Evolutionary conservation across 2,888 invertebrate species (phyloP), one percentile per base, ranked within the genome.

Genomic region (Periphyllus acericola): DNA sequence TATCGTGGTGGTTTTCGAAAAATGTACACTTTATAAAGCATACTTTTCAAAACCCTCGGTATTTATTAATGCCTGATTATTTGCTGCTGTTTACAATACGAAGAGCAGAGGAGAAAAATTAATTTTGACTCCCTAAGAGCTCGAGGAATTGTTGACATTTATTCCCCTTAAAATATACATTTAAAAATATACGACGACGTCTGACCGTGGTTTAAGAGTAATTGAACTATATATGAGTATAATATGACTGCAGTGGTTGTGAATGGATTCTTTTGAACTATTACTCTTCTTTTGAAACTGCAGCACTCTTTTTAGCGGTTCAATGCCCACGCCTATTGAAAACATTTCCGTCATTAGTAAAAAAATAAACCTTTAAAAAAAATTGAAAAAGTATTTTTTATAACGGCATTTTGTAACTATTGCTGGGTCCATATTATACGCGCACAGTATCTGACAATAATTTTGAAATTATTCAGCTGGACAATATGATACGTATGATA

Each of bases 331-430:
- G 68, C 29, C 40, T 71, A 81, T 68, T 68, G 68, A 81, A 1
- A 68, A 81, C 46, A 40, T 68, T 81, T 81, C 46, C 81, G 68
- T 81, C 81, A 68, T 71, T 66, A 81, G 81, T 81, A 46, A 29
- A 68, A 68, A 72, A 72, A 66, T 36, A 66, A 80, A 36, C 36
- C 36, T 14, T 66, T 46, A 78, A 80, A 66, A 46, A 79, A 81
- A 81, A 46, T 68, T 81, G 32, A 71, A 81, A 46, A 81, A 40
- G 81, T 68, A 46, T 46, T 32, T 60, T 60, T 60, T 79, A 6
- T 40, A 36, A 55, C 52, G 55, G 25, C 11, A 52, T 52, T 78
- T 32, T 21, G 52, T 4, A 21, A 52, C 32, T 55, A 1, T 25
- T 11, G 32, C 32, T 29, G 52, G 21, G n/a, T n/a, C n/a, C n/a